Evolutionary conservation across 2,797 vertebrate species (phyloP).

Genomic region (Etheostoma perlongum): DNA sequence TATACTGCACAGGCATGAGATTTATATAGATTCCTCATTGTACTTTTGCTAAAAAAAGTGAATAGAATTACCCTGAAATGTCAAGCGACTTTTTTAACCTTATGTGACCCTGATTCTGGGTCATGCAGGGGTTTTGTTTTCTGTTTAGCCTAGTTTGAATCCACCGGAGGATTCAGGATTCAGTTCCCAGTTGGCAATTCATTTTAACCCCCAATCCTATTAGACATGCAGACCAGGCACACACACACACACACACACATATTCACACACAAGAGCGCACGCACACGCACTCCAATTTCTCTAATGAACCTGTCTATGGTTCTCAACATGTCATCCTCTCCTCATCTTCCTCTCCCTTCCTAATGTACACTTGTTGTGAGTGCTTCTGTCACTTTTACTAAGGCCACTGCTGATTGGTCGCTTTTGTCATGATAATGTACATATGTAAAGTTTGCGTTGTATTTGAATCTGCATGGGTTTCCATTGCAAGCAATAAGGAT

Average conservation of each 20-base stretch:
- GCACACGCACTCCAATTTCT: conserved; percentile 15
- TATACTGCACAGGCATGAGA: not conserved
- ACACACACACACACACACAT: conserved; percentile 23
- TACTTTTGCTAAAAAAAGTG: not conserved
- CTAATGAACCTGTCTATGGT: conserved; percentile 14
- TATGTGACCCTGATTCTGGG: conserved; percentile 1
- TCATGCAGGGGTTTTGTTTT: not conserved
- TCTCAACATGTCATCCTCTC: conserved; percentile 23
- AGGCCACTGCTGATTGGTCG: conserved; percentile 60
- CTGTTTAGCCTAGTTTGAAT: conserved; percentile 8
- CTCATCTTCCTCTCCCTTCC: conserved; percentile 23
- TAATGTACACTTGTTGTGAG: conserved; percentile 29
- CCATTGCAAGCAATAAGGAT: conserved; percentile 85
- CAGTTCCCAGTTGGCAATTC: not conserved
- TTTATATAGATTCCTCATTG: not conserved
- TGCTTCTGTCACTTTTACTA: conserved; percentile 34
- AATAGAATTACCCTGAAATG: not conserved
- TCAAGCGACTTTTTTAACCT: not conserved
- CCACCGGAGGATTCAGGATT: conserved; percentile 14
- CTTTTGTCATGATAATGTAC: conserved; percentile 72
- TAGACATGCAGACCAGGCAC: conserved; percentile 8
- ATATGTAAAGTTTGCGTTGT: conserved; percentile 83
- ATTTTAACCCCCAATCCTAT: not conserved
- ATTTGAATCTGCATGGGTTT: conserved; percentile 85
- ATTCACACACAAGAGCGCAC: conserved; percentile 23